Evolutionary conservation across 2,888 invertebrate species (phyloP).

Genomic region (Netelia melanura): DNA sequence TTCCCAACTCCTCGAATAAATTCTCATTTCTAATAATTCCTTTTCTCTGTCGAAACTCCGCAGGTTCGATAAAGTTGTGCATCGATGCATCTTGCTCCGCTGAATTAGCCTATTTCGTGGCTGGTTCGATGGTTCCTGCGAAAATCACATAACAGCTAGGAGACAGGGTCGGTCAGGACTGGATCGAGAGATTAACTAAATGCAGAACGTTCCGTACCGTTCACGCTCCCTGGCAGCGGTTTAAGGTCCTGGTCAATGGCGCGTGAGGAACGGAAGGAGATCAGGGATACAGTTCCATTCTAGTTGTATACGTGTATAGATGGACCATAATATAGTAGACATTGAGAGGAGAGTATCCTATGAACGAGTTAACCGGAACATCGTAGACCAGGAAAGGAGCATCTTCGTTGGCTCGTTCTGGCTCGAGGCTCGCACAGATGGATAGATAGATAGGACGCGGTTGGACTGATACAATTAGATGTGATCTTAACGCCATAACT

Average conservation of each 20-base stretch:
- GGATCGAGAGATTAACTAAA: slow-evolving; percentile 79
- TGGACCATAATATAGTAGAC: slow-evolving; percentile 30
- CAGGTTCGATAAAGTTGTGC: slow-evolving; percentile 15
- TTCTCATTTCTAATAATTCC: too few relatives aligned
- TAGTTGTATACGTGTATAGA: slow-evolving; percentile 1
- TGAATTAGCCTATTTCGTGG: slow-evolving; percentile 60
- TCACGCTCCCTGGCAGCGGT: slow-evolving; percentile 75
- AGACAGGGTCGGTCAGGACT: slow-evolving; percentile 43
- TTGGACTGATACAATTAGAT: slow-evolving; percentile 84
- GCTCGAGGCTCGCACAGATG: slow-evolving; percentile 77
- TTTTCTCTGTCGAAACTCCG: neutral
- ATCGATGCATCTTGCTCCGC: slow-evolving; percentile 10
- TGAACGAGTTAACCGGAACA: slow-evolving; percentile 66
- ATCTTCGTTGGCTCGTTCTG: slow-evolving; percentile 50
- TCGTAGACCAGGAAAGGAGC: slow-evolving; percentile 35
- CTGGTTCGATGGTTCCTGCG: slow-evolving; percentile 29
- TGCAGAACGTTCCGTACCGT: slow-evolving; percentile 49
- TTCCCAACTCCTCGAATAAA: too few relatives aligned
- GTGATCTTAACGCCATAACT: slow-evolving; percentile 84
- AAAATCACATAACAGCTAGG: slow-evolving; percentile 43
- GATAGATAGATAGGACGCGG: slow-evolving; percentile 82
- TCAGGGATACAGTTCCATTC: slow-evolving; percentile 46
- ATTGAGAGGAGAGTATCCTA: slow-evolving; percentile 45
- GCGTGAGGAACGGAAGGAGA: slow-evolving; percentile 79
- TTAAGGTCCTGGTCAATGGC: slow-evolving; percentile 83